phyloP scores from a whole-genome alignment of 2,113 vertebrate species.

The Myxocyprinus asiaticus region DNA sequence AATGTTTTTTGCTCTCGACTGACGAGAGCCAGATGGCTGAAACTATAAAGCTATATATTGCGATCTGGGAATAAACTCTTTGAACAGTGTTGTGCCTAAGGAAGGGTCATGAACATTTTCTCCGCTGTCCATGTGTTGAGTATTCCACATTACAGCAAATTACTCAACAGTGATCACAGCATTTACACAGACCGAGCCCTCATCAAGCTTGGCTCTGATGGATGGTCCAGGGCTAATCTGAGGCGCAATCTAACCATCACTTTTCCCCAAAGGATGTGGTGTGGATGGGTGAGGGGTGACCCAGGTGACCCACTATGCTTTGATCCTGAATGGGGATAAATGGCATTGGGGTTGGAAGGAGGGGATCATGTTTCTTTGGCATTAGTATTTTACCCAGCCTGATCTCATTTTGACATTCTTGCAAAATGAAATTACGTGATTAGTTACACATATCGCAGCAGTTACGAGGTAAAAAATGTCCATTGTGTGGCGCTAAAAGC shows the following conservation, averaged over 20 bases:
- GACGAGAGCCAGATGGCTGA: constrained; percentile 53
- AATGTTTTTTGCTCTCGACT: constrained; percentile 44
- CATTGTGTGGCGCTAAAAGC: too few relatives aligned
- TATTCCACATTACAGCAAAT: constrained; percentile 64
- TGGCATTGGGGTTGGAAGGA: constrained; percentile 28
- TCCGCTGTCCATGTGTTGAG: constrained; percentile 57
- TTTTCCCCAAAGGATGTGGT: constrained; percentile 52
- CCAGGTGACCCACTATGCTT: constrained; percentile 56
- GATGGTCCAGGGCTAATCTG: constrained; percentile 59
- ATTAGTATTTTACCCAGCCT: neutral
- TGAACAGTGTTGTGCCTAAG: constrained; percentile 58
- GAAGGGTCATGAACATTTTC: constrained; percentile 52
- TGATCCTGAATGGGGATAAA: constrained; percentile 63
- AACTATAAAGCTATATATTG: constrained; percentile 45
- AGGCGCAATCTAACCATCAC: constrained; percentile 57
- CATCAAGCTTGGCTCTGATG: constrained; percentile 59
- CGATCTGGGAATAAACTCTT: constrained; percentile 53
- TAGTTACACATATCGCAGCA: too few relatives aligned
- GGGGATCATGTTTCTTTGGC: neutral
- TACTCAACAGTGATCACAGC: constrained; percentile 56
- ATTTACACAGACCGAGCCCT: constrained; percentile 55
- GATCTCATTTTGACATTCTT: too few relatives aligned
- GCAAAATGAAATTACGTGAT: too few relatives aligned
- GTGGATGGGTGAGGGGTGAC: constrained; percentile 47
- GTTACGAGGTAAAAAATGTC: too few relatives aligned